Evolutionary conservation across 2,888 invertebrate genomes (phyloP), one percentile per base, ranked within the genome.

Genomic region (Sceliomorpha sp.): DNA sequence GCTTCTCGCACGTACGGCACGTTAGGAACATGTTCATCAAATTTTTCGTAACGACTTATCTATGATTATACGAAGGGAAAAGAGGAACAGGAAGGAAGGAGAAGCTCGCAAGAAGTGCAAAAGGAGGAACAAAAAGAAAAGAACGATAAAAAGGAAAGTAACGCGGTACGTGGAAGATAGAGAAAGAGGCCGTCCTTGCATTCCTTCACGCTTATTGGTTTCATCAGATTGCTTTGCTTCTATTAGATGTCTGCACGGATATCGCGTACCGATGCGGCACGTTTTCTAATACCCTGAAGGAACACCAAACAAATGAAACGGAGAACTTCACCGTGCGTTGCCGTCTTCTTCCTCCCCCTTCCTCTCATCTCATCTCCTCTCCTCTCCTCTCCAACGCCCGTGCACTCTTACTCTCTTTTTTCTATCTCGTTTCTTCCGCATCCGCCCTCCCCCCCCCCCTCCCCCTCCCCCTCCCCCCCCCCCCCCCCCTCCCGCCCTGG

Each of bases 191-290:
- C 48, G 58, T 70, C 58, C 72, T 68, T 68, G 45, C 81, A 87
- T 86, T 87, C 86, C 85, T 81, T 85, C 86, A 84, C 85, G 85
- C 80, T 85, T 83, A 85, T 86, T 86, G 85, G 83, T 86, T 86
- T 83, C 84, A 85, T 86, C 84, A 83, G 83, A 86, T 85, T 83
- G 80, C 82, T 79, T 82, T 80, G 79, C 79, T 85, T 82, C 83
- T 82, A 83, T 84, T 81, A 84, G 82, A 78, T 79, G 79, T 81
- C 82, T 77, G 77, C 75, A 77, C 78, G 74, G 76, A 79, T 81
- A 81, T 80, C 79, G 79, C 78, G 79, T 82, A 77, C 77, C 76
- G 64, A 63, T 67, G 70, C 75, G 76, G 82, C 83, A 81, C 83
- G 83, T 84, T 79, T 77, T 81, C 79, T 78, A 79, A 84, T 82